Evolutionary conservation across 92 coral and sea anemone genomes (phyloP).

Genomic region (Palythoa heliodiscus): DNA sequence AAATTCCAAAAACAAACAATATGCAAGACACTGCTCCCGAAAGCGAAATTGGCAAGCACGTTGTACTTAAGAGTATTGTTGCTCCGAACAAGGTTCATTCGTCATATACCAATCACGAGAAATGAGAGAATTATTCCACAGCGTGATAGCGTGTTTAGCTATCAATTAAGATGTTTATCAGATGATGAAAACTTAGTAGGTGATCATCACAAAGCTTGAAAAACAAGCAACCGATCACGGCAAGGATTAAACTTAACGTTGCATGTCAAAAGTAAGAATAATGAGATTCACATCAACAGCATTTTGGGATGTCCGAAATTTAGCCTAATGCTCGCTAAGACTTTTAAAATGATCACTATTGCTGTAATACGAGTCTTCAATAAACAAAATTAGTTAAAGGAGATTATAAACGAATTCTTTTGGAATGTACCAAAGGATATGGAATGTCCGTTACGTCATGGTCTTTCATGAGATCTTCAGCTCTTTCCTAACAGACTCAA

Average conservation of each 20-base stretch:
- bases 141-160: slow-evolving; percentile 31
- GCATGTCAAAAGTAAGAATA: slow-evolving; percentile 21
- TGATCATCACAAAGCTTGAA: slow-evolving; percentile 21
- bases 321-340: slow-evolving; percentile 1
- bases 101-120: background rate
- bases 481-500: background rate
- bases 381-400: background rate
- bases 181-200: slow-evolving; percentile 31
- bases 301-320: background rate
- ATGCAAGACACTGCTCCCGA: background rate
- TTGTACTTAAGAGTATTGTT: background rate
- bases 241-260: background rate
- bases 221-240: slow-evolving; percentile 28
- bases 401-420: background rate
- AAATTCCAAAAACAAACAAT: slow-evolving; percentile 16
- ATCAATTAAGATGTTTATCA: slow-evolving; percentile 42
- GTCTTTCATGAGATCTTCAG: background rate
- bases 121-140: background rate
- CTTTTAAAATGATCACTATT: slow-evolving; percentile 14
- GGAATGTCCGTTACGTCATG: background rate
- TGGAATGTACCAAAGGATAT: background rate
- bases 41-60: background rate
- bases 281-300: slow-evolving; percentile 27
- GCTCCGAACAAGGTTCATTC: background rate
- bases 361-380: background rate